phyloP scores from a whole-genome alignment of 2,113 vertebrate genomes.

The Atrichornis clamosus region DNA sequence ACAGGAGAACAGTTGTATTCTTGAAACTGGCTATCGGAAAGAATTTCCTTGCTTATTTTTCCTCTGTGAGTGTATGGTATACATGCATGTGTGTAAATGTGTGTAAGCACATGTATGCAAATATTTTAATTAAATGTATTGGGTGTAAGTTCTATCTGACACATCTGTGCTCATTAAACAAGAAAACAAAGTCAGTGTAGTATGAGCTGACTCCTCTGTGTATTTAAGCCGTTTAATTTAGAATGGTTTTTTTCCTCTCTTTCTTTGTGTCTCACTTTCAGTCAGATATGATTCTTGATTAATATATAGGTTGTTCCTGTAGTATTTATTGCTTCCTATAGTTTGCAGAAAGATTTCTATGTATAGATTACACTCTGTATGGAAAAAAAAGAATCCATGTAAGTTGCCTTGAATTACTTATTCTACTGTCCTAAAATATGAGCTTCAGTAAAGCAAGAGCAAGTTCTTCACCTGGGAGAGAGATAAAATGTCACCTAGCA shows the following conservation, averaged over 20 bases:
- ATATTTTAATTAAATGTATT: slow-evolving; percentile 55
- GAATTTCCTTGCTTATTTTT: slow-evolving; percentile 87
- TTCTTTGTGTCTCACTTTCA: not conserved
- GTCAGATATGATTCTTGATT: not conserved
- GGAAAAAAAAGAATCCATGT: not conserved
- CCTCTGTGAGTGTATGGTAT: slow-evolving; percentile 39
- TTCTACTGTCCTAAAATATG: not conserved
- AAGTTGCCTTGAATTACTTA: not conserved
- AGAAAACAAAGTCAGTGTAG: not conserved
- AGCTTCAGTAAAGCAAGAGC: not conserved
- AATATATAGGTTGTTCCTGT: not conserved
- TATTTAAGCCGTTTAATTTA: not conserved
- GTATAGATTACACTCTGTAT: not conserved
- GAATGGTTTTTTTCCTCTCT: not conserved
- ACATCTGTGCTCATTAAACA: slow-evolving; percentile 11
- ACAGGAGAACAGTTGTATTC: slow-evolving; percentile 91
- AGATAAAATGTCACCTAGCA: not conserved
- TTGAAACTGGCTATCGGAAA: slow-evolving; percentile 72
- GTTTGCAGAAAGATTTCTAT: not conserved
- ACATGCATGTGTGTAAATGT: slow-evolving; percentile 22
- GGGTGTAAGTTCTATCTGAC: slow-evolving; percentile 13
- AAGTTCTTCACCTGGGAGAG: not conserved
- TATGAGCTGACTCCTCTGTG: not conserved
- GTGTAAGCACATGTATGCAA: not conserved
- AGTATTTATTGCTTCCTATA: not conserved